Conservation (phyloP, 2,888 invertebrate genomes). For the Adelphocoris suturalis region DNA sequence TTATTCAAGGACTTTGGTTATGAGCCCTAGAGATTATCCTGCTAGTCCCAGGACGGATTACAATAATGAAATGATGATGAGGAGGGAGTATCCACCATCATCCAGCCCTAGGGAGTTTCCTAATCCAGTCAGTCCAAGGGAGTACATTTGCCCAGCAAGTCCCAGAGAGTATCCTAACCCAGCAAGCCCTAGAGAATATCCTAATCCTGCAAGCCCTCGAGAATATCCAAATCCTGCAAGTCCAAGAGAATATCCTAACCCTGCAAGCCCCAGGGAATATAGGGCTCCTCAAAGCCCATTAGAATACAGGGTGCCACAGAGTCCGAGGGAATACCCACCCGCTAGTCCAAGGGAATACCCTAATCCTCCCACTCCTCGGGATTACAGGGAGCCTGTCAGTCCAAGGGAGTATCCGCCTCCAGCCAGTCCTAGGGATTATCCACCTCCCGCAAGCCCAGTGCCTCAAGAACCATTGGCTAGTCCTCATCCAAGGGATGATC, state of each 20-base stretch:
- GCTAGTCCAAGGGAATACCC: constrained; percentile 43
- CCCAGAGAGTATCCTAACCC: constrained; percentile 73
- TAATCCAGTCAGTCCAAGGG: constrained; percentile 73
- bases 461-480: constrained; percentile 49
- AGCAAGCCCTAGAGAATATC: constrained; percentile 72
- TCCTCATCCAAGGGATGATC: constrained; percentile 40
- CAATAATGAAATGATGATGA: constrained; percentile 81
- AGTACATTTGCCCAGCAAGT: constrained; percentile 68
- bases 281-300: constrained; percentile 66
- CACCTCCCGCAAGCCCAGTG: constrained; percentile 61
- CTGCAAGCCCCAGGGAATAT: constrained; percentile 73
- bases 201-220: constrained; percentile 82
- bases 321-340: constrained; percentile 38
- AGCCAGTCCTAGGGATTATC: constrained; percentile 64
- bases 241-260: constrained; percentile 74
- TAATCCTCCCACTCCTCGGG: constrained; percentile 54
- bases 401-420: constrained; percentile 53
- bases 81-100: constrained; percentile 83
- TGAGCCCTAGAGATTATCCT: constrained; percentile 74
- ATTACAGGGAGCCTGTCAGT: constrained; percentile 49
- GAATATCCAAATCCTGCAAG: constrained; percentile 78
- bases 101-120: constrained; percentile 75
- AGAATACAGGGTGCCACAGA: constrained; percentile 40
- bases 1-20: constrained; percentile 72
- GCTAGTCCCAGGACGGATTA: constrained; percentile 72